A percentile compares a stretch with the other conserved stretches of the same genome.
Evolutionary conservation across 2,797 vertebrate species (phyloP).

Genomic region (Pristis pectinata): DNA sequence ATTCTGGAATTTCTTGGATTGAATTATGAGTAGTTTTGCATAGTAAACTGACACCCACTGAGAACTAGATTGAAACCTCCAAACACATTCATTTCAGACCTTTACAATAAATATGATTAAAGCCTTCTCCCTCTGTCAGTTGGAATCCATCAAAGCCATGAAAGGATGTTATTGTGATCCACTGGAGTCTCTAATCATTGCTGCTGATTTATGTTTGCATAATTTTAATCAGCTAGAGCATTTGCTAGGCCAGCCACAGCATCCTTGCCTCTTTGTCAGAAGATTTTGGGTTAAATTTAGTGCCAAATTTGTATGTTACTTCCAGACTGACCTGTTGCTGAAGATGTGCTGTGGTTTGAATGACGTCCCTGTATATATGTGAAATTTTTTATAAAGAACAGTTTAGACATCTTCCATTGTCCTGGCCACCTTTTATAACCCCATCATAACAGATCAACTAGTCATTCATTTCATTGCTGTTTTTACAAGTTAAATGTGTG

Average conservation of each 20-base stretch:
- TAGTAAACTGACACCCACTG: conserved; percentile 16
- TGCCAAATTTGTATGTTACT: not conserved
- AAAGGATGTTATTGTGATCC: not conserved
- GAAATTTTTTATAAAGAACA: not conserved
- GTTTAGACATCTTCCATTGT: not conserved
- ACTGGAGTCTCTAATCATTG: not conserved
- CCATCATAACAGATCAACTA: not conserved
- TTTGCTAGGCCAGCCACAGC: not conserved
- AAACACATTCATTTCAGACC: conserved; percentile 14
- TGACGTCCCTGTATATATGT: not conserved
- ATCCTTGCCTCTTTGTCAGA: not conserved
- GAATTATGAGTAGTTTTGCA: conserved; percentile 7
- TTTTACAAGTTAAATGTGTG: not conserved
- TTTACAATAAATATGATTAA: conserved; percentile 1
- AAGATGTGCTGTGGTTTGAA: not conserved
- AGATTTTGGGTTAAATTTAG: not conserved
- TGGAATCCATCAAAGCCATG: conserved; percentile 20
- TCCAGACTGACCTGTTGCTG: not conserved
- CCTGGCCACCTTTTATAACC: not conserved
- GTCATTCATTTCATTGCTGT: not conserved
- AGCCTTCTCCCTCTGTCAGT: conserved; percentile 17
- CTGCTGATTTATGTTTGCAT: not conserved
- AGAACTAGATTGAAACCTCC: conserved; percentile 17
- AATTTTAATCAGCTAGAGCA: not conserved
- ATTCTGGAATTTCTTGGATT: conserved; percentile 1